Percentiles rank a stretch among this genome's conserved stretches.
phyloP scores from a whole-genome alignment of 2,888 invertebrate species.

The Molanna angustata region DNA sequence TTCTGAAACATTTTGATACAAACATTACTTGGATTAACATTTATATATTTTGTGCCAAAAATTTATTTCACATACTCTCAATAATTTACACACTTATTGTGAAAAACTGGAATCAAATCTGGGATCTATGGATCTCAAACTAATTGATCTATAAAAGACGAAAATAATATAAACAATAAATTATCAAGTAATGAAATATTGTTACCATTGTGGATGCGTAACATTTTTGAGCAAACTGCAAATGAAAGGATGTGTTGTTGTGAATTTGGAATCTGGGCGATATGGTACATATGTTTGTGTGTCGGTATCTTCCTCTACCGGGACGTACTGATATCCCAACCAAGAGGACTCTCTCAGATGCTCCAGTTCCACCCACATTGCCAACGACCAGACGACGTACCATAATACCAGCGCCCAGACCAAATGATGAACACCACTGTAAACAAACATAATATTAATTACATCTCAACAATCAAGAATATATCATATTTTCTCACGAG shows the following conservation, averaged over 20 bases:
- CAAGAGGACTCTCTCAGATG: constrained; percentile 72
- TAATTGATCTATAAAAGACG: no score
- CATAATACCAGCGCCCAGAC: constrained; percentile 74
- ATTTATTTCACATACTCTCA: no score
- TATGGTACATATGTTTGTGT: constrained; percentile 89
- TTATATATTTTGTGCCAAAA: no score
- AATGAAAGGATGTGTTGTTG: constrained; percentile 74
- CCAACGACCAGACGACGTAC: constrained; percentile 59
- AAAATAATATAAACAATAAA: no score
- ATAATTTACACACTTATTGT: no score
- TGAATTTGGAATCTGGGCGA: constrained; percentile 91
- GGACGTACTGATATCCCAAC: constrained; percentile 87
- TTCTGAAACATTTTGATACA: no score
- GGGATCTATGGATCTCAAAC: no score
- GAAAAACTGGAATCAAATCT: no score
- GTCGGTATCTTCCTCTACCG: constrained; percentile 85
- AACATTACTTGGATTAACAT: no score
- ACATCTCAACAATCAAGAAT: neutral
- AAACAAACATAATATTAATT: constrained; percentile 17
- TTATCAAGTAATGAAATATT: no score
- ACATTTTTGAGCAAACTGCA: constrained; percentile 89
- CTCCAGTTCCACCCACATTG: constrained; percentile 45
- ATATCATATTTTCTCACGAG: neutral
- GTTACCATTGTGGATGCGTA: constrained; percentile 72
- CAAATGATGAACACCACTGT: constrained; percentile 86